Evolutionary conservation across 2,888 invertebrate genomes (phyloP), one percentile per base, ranked within the genome.

Genomic region (Sylvicola cinctus): DNA sequence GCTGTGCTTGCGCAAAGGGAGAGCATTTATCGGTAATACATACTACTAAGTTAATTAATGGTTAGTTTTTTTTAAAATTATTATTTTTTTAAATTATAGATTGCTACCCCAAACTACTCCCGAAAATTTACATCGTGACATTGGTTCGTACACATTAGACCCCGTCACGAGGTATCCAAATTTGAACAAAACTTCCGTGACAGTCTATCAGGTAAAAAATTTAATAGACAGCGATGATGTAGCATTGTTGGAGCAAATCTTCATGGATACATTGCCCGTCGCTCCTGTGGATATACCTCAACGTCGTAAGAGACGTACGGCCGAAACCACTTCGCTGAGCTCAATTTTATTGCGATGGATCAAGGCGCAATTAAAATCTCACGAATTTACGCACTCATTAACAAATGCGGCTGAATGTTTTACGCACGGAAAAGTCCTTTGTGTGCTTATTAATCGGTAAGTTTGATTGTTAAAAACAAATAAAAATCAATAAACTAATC

Each of bases 1-100:
- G 76, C 80, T 46, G 83, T 93, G 15, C 60, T 98, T 34, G 90
- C 93, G 0, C 93, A 96, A 58, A 65, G 96, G 29, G 96, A 98
- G 61, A 85, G 85, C 39, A 80, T 95, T 43, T 95, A 91, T 55
- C 68, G 85, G 43, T 65, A 81, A 4, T 20, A n/a, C n/a, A n/a
- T n/a, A 20, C 20, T 20, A 20, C 20, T 6, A 20, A 11, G 58
- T 79, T 2, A 64, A 6, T n/a, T 25, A 25, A 20, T 17, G n/a
- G 12, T 29, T 30, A 29, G 29, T 20, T 26, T n/a, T 14, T 31
- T 43, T 56, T 34, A 40, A 23, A 23, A 14, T 20, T 14, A 14
- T 7, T 25, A 14, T 14, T 30, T 7, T 25, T 29, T 14, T 14
- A 25, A 12, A 32, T 32, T 28, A 3, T 23, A 50, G 54, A 35